A percentile compares a stretch with the other conserved stretches of the same genome.
Conservation (phyloP, 2,113 vertebrate genomes). For the Centrocercus urophasianus region DNA sequence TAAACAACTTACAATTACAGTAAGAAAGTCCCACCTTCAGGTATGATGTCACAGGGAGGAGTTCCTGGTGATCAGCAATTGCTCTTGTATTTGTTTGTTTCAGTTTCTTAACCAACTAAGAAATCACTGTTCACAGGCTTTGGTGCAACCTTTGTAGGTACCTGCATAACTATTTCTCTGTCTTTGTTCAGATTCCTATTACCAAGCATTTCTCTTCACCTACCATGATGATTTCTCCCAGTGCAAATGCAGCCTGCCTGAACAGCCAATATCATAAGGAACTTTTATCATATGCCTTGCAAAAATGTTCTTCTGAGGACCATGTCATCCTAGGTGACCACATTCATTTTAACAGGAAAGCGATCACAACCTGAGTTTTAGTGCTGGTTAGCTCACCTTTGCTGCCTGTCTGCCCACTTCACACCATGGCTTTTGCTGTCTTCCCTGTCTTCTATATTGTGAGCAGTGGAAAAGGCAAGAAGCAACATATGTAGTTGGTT, state of each 20-base stretch:
- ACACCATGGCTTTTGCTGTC: background rate
- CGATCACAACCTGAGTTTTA: background rate
- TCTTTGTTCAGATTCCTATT: background rate
- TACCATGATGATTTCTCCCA: background rate
- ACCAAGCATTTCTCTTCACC: background rate
- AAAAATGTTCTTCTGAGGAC: background rate
- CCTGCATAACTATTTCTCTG: background rate
- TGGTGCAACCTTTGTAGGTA: background rate
- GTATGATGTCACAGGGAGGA: conserved; percentile 58
- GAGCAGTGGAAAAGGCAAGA: too few species aligned
- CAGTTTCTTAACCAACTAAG: conserved; percentile 41
- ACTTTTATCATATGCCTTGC: background rate
- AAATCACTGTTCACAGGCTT: conserved; percentile 39
- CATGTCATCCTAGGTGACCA: fast-evolving
- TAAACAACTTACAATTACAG: background rate
- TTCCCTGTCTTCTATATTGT: background rate
- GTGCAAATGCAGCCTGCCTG: background rate
- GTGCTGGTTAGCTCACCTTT: background rate
- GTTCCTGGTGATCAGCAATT: background rate
- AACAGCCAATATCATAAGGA: background rate
- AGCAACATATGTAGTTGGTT: fast-evolving
- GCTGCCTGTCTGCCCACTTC: background rate
- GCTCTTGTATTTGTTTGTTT: conserved; percentile 1
- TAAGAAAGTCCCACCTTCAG: background rate
- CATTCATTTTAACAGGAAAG: background rate